Percentiles rank a stretch among this genome's conserved stretches.
Conservation (phyloP, 2,113 vertebrate species). For the Penelope pileata region DNA sequence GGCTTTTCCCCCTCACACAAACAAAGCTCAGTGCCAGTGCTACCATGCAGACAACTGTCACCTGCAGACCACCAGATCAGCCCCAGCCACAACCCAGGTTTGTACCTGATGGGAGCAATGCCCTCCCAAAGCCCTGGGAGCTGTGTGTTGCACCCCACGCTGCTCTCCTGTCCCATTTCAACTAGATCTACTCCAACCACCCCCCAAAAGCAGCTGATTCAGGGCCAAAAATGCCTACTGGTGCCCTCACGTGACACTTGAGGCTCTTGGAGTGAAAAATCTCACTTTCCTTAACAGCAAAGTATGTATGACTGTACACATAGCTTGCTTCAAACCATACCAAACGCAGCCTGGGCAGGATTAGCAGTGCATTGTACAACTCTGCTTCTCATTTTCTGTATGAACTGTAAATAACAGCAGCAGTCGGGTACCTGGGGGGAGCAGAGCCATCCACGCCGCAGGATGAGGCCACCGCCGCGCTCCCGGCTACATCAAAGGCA, state of each 20-base stretch:
- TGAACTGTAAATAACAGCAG: conserved; percentile 15
- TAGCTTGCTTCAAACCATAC: not conserved
- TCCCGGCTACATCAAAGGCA: conserved; percentile 50
- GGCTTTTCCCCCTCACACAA: not conserved
- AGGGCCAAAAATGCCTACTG: rapidly evolving
- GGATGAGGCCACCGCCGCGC: not conserved
- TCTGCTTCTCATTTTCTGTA: conserved; percentile 20
- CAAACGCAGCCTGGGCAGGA: not conserved
- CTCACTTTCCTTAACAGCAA: not conserved
- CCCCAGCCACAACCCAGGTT: not conserved
- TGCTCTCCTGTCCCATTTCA: no score
- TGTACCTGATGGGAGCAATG: not conserved
- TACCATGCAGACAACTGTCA: not conserved
- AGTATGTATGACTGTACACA: not conserved
- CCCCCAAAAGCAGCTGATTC: rapidly evolving
- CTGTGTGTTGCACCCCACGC: no score
- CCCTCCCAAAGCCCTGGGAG: not conserved
- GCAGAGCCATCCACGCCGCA: not conserved
- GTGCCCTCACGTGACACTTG: not conserved
- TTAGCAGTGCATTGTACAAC: not conserved
- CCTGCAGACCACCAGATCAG: not conserved
- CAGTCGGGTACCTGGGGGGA: not conserved
- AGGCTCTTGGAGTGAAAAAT: not conserved
- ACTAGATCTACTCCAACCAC: not conserved
- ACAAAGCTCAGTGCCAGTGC: not conserved